phyloP scores from a whole-genome alignment of 1,140 invertebrate species.

The Hylaeus volcanicus region DNA sequence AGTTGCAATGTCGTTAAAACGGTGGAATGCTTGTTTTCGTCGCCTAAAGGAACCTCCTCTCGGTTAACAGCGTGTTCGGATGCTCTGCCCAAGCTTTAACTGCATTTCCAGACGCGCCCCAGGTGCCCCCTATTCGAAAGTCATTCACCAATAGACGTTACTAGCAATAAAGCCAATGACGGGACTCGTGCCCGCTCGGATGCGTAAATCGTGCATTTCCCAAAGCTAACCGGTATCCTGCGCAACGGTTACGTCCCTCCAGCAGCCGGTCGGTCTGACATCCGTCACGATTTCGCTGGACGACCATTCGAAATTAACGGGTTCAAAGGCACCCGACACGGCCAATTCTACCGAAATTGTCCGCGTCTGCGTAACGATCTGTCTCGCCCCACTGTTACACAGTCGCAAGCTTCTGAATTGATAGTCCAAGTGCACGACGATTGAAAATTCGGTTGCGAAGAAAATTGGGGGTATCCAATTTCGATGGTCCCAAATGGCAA shows the following conservation, averaged over 20 bases:
- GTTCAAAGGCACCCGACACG: conserved; percentile 50
- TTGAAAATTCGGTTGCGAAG: not conserved
- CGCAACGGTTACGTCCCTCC: conserved; percentile 27
- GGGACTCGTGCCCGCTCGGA: conserved; percentile 64
- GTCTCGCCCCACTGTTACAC: conserved; percentile 8
- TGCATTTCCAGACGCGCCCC: conserved; percentile 67
- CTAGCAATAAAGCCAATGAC: conserved; percentile 72
- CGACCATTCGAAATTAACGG: conserved; percentile 55
- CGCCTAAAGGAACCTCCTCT: not conserved
- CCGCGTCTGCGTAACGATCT: conserved; percentile 24
- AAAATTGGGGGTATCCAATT: not conserved
- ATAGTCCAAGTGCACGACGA: not conserved
- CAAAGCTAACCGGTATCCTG: conserved; percentile 22
- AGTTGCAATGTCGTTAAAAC: conserved; percentile 12
- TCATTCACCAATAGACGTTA: conserved; percentile 70
- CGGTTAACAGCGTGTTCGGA: not conserved
- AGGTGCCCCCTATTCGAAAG: conserved; percentile 63
- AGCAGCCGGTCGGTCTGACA: conserved; percentile 51
- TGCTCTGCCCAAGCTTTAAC: conserved; percentile 59
- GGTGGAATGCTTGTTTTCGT: not conserved
- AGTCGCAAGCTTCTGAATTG: not conserved
- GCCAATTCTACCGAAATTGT: conserved; percentile 47
- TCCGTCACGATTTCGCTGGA: conserved; percentile 54
- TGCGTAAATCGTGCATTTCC: conserved; percentile 67
- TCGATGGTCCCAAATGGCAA: no score